Percentiles rank a stretch among this genome's conserved stretches.
Evolutionary conservation across 2,888 invertebrate species (phyloP).

Genomic region (Dryococelus australis): DNA sequence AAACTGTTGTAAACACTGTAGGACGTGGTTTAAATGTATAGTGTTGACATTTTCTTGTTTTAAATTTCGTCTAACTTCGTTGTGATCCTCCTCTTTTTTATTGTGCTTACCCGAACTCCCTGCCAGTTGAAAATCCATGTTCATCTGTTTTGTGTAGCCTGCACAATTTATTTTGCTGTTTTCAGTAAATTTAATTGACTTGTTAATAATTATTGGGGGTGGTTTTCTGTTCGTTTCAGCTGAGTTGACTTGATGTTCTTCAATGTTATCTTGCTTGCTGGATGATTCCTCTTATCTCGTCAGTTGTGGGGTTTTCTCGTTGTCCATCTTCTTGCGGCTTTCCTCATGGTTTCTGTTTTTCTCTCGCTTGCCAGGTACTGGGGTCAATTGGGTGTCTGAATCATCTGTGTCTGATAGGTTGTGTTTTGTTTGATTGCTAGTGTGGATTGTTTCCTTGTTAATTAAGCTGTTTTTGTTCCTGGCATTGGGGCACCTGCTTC

Average conservation of each 20-base stretch:
- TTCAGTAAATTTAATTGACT: background rate
- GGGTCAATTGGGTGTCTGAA: too few species aligned
- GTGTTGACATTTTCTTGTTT: background rate
- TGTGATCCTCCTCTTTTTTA: background rate
- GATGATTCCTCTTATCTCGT: too few species aligned
- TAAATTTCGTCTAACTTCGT: background rate
- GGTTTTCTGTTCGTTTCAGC: background rate
- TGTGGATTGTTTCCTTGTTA: too few species aligned
- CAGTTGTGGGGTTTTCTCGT: too few species aligned
- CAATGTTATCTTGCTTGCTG: too few species aligned
- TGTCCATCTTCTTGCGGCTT: too few species aligned
- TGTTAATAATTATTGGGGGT: background rate
- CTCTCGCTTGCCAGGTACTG: too few species aligned
- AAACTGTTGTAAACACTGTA: background rate
- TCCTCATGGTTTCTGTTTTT: too few species aligned
- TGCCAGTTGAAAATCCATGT: background rate
- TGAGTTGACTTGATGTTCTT: background rate
- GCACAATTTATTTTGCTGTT: background rate
- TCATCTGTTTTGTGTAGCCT: background rate
- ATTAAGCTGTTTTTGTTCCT: too few species aligned
- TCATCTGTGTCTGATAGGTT: too few species aligned
- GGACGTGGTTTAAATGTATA: background rate
- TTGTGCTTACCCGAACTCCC: background rate
- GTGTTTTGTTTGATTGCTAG: too few species aligned
- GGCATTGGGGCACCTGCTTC: too few species aligned